phyloP scores from a whole-genome alignment of 2,888 invertebrate species.

The Nipponacmea schrenckii region DNA sequence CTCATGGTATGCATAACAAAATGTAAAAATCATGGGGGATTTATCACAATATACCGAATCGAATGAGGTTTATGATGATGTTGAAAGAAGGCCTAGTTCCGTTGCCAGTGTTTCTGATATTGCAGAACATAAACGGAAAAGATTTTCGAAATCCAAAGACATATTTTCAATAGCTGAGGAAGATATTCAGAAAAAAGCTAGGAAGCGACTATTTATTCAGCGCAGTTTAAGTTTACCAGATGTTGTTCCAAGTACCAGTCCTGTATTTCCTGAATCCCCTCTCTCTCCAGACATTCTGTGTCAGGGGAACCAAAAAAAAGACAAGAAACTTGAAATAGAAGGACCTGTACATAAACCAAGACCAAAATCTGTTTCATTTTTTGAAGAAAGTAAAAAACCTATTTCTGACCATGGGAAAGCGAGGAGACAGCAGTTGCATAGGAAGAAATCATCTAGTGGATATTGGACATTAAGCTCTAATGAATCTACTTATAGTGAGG shows the following conservation, averaged over 20 bases:
- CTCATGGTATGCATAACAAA: no score
- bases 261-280: not conserved
- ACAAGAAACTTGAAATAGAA: not conserved
- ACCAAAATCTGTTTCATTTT: not conserved
- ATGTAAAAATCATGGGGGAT: no score
- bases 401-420: not conserved
- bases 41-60: no score
- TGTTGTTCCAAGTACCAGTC: not conserved
- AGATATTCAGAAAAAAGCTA: not conserved
- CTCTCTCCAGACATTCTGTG: not conserved
- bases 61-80: no score
- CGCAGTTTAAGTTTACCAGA: constrained; percentile 21
- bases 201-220: not conserved
- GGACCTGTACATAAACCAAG: not conserved
- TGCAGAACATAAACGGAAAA: no score
- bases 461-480: not conserved
- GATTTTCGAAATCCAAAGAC: no score
- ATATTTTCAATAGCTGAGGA: no score
- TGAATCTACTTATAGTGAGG: not conserved
- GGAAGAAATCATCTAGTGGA: not conserved
- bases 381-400: not conserved
- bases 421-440: not conserved
- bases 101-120: no score
- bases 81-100: no score
- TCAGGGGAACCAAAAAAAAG: not conserved